Evolutionary conservation across 2,888 invertebrate genomes (phyloP), one percentile per base, ranked within the genome.

Genomic region (Drosophila testacea): DNA sequence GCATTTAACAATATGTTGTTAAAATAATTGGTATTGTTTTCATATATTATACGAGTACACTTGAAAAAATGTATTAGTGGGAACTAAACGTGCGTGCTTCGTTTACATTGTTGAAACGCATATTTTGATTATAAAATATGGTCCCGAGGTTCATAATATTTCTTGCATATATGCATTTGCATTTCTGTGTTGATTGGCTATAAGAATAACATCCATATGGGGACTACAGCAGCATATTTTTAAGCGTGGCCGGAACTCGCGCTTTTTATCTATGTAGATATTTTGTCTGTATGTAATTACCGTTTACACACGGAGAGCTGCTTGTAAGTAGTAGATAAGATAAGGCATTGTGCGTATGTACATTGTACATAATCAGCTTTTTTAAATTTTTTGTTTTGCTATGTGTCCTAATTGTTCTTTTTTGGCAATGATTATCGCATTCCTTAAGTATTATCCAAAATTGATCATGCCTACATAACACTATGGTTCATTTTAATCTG

Each of bases 71-170:
- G 22, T 63, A 44, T 77, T 65, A 34, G 38, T 73, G 77, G 73
- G 56, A 80, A 78, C 63, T 66, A 77, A 78, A 73, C 39, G 76
- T 82, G 88, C 70, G 75, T 88, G 86, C 83, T 69, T 76, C 78
- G 65, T 55, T 73, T 50, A 28, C 34, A 41, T 60, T 60, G 82
- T 77, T 90, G 91, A 91, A 91, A 91, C 91, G 89, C 91, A 91
- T 91, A 91, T 91, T 91, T 91, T 89, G 87, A 90, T 87, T 88
- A 83, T 89, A 90, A 91, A 91, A 92, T 91, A 92, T 92, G 91
- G 91, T 92, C 91, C 91, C 91, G 90, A 91, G 90, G 90, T 91
- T 91, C 73, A 76, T 81, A 71, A 75, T 79, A 72, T 69, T 67
- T 68, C 46, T 65, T 69, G 61, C 48, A 61, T 48, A 61, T 57